phyloP scores from a whole-genome alignment of 2,113 vertebrate genomes.

The Trachemys scripta region DNA sequence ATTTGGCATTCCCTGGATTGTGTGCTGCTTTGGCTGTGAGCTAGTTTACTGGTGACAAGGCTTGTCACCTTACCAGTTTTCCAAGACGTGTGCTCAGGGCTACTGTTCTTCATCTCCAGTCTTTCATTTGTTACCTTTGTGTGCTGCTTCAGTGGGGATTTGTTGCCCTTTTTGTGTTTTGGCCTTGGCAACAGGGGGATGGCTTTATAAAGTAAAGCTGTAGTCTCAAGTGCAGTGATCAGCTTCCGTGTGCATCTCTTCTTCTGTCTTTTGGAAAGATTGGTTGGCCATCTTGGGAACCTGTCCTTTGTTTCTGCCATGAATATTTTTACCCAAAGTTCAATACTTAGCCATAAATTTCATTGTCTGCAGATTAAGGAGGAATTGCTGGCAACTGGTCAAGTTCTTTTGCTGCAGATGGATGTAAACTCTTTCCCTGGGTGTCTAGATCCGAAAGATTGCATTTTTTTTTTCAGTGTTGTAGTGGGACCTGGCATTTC shows the following conservation, averaged over 20 bases:
- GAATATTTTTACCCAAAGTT: neutral
- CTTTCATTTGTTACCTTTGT: neutral
- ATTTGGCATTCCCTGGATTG: neutral
- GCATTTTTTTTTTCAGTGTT: neutral
- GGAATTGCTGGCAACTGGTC: neutral
- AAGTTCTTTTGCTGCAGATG: neutral
- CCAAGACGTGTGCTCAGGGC: neutral
- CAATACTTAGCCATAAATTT: neutral
- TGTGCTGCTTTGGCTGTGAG: neutral
- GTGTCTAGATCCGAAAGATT: neutral
- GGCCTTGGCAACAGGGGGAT: neutral
- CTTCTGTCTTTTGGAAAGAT: neutral
- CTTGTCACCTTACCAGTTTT: neutral
- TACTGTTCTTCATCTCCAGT: neutral
- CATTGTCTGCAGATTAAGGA: neutral
- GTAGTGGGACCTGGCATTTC: neutral
- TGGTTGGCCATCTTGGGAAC: neutral
- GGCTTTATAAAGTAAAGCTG: neutral
- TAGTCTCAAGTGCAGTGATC: neutral
- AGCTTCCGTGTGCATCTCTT: neutral
- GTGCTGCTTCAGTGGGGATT: neutral
- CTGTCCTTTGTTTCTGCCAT: neutral
- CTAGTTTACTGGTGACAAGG: neutral
- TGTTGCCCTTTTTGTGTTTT: neutral
- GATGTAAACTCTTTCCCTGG: neutral